Evolutionary conservation across 2,888 invertebrate genomes (phyloP), one percentile per base, ranked within the genome.

Genomic region (Brachyptera putata): DNA sequence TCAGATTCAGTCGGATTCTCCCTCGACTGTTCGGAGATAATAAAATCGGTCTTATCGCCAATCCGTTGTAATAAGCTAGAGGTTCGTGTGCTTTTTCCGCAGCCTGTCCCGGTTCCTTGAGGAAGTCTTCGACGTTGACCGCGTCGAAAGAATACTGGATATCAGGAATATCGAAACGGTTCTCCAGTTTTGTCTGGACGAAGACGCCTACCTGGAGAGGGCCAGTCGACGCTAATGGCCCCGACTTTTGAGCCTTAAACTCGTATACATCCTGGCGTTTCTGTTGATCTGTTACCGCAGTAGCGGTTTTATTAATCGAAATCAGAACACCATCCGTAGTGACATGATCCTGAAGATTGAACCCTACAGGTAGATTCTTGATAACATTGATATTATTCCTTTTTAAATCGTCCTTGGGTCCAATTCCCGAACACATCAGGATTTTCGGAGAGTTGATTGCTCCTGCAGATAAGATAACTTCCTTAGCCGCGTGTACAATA

Each of bases 111-210:
- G 85, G 85, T 67, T 85, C 84, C 0, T 75, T 70, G 26, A 81
- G 75, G 65, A 81, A 84, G 25, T 86, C 81, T 66, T 74, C 70
- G 0, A 82, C 77, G 63, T 79, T 81, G 46, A 76, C 72, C 0
- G 79, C 79, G 69, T 86, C 86, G 60, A 85, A 83, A 57, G 84
- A 81, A 66, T 75, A 83, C 70, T 88, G 87, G 16, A 88, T 79
- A 68, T 87, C 86, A 0, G 87, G 86, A 5, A 79, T 73, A 30
- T 77, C 72, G 3, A 66, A 3, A 73, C 74, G 16, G 16, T 60
- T 18, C 9, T 60, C 63, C 56, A 76, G 83, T 65, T 78, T 73
- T 0, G 86, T 84, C 70, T 81, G 81, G 0, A 82, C 79, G 67
- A 86, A 86, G 0, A 81, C 84, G 1, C 76, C 76, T 30, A 75